A percentile compares a stretch with the other conserved stretches of the same genome.
phyloP scores from a whole-genome alignment of 2,888 invertebrate species.

The Lissocephala sabroskyi region DNA sequence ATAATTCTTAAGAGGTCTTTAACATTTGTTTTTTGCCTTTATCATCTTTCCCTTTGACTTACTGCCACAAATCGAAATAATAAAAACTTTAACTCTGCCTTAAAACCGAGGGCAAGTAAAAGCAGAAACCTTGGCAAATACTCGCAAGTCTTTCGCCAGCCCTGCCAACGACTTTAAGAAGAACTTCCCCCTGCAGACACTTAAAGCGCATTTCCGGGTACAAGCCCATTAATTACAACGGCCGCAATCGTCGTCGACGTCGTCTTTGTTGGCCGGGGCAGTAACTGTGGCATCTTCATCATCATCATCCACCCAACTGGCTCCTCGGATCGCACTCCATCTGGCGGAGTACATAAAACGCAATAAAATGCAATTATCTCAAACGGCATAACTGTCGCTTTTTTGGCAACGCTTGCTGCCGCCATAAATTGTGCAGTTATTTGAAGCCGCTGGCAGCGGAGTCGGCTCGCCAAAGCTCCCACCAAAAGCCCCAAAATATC shows the following conservation, averaged over 20 bases:
- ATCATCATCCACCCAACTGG: conserved; percentile 16
- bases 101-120: no score
- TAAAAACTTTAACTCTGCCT: conserved; percentile 1
- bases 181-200: no score
- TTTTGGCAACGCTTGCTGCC: conserved; percentile 52
- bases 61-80: background rate
- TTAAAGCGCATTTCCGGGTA: background rate
- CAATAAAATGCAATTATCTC: conserved; percentile 63
- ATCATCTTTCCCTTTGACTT: no score
- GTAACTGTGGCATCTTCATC: conserved; percentile 24
- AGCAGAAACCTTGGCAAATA: no score
- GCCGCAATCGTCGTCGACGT: background rate
- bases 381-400: conserved; percentile 57
- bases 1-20: no score
- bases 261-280: conserved; percentile 1
- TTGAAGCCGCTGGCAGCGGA: conserved; percentile 26
- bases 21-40: no score
- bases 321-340: no score
- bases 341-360: conserved; percentile 45
- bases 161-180: no score
- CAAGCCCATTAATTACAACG: background rate
- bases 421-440: conserved; percentile 38
- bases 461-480: no score
- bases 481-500: no score
- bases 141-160: no score